Conservation (phyloP, 1,140 invertebrate species). For the Zaprionus taronus region DNA sequence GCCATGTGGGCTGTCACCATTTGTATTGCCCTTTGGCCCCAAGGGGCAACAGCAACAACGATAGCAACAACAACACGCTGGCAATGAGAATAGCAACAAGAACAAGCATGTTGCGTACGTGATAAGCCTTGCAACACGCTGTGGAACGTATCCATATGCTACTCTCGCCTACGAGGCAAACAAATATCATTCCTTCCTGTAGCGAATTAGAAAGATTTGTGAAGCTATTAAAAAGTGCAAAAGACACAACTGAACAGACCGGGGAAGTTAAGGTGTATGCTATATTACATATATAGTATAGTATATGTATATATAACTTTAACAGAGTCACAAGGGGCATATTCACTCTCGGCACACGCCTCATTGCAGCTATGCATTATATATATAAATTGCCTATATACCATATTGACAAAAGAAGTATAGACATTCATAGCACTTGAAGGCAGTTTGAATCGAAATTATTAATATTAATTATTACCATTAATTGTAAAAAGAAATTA, state of each 20-base stretch:
- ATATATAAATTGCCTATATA: too few species aligned
- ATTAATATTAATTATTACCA: too few species aligned
- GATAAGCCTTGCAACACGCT: conserved; percentile 29
- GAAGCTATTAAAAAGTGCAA: not conserved
- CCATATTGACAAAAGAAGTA: too few species aligned
- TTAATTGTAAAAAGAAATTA: too few species aligned
- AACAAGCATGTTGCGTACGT: conserved; percentile 16
- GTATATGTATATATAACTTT: too few species aligned
- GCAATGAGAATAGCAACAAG: not conserved
- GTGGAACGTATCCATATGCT: conserved; percentile 10
- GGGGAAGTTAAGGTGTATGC: not conserved
- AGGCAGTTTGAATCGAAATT: too few species aligned
- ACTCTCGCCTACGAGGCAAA: conserved; percentile 1
- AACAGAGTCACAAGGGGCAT: conserved; percentile 12
- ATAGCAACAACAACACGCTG: not conserved
- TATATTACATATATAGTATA: not conserved
- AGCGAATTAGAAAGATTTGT: not conserved
- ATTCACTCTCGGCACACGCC: not conserved
- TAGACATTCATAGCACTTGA: too few species aligned
- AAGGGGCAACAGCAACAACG: conserved; percentile 4
- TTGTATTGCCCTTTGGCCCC: conserved; percentile 28
- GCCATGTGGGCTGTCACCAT: conserved; percentile 39
- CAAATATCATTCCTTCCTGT: not conserved
- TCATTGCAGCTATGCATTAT: too few species aligned
- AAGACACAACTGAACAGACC: not conserved